Conservation (phyloP, 1,140 invertebrate species). For the Psilanteris sp. region DNA sequence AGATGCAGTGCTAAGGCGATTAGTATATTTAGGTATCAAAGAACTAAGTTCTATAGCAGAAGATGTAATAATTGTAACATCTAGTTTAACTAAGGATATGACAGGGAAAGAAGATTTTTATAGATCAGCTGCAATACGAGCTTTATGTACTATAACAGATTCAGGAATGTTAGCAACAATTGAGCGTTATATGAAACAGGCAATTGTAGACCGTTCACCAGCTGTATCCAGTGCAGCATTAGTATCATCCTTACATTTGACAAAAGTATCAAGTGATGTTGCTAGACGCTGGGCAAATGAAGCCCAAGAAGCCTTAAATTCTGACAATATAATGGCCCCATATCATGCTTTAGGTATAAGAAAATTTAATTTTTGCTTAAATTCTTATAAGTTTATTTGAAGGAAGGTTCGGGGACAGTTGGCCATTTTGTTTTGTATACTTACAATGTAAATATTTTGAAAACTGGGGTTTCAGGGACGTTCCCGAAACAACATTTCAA, state of each 20-base stretch:
- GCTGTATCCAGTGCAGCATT: slow-evolving; percentile 97
- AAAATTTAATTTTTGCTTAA: too few relatives aligned
- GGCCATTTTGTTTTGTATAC: too few relatives aligned
- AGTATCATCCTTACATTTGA: slow-evolving; percentile 93
- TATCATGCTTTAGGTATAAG: slow-evolving; percentile 97
- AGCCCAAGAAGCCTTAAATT: slow-evolving; percentile 95
- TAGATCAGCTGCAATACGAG: slow-evolving; percentile 96
- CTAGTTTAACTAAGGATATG: slow-evolving; percentile 99
- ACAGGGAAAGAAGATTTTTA: slow-evolving; percentile 95
- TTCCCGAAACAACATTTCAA: too few relatives aligned
- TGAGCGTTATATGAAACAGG: slow-evolving; percentile 99
- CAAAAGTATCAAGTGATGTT: slow-evolving; percentile 91
- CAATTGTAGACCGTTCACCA: slow-evolving; percentile 98
- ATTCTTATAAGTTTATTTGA: too few relatives aligned
- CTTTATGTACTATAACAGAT: slow-evolving; percentile 98
- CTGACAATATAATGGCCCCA: slow-evolving; percentile 95
- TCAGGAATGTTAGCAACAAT: slow-evolving; percentile 97
- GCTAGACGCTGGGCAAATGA: slow-evolving; percentile 99
- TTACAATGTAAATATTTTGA: too few relatives aligned
- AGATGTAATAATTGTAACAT: slow-evolving; percentile 99
- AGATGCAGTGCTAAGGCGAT: slow-evolving; percentile 94
- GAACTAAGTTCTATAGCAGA: slow-evolving; percentile 96
- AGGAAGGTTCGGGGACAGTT: too few relatives aligned
- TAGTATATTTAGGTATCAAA: slow-evolving; percentile 99
- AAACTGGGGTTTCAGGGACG: too few relatives aligned